These are phyloP conservation scores for Gryllus longicercus DNA, from an alignment of 2,888 invertebrate genomes.

Conservation along the genomic window DNA sequence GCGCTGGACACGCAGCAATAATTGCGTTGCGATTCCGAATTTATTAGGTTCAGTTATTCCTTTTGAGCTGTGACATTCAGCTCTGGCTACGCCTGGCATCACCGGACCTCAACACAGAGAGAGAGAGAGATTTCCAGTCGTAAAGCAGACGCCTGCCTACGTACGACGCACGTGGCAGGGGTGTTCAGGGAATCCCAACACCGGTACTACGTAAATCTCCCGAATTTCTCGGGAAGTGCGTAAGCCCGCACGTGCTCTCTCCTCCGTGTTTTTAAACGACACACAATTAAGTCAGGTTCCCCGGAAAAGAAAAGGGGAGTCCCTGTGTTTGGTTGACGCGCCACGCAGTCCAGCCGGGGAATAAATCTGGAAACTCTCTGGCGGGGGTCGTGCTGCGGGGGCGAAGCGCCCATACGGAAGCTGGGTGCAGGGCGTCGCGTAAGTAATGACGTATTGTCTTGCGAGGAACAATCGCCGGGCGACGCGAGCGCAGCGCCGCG, in stretches of 20 bases:
- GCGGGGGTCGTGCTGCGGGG: not conserved
- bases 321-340: not conserved
- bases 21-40: no score
- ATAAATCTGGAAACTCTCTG: not conserved
- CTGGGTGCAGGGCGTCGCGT: not conserved
- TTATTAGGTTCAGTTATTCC: no score
- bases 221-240: not conserved
- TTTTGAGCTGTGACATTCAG: no score
- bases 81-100: no score
- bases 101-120: no score
- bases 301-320: not conserved
- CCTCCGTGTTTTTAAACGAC: not conserved
- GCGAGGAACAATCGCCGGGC: constrained; percentile 18
- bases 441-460: constrained; percentile 17
- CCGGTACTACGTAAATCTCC: not conserved
- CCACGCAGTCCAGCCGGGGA: not conserved
- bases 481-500: not conserved
- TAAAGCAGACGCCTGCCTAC: no score
- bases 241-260: not conserved
- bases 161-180: no score
- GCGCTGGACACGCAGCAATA: no score
- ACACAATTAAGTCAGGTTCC: not conserved
- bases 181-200: not conserved
- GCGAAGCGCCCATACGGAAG: not conserved
- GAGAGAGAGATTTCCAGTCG: no score